Conservation (phyloP, 2,888 invertebrate species). For the Eupithecia dodoneata region DNA sequence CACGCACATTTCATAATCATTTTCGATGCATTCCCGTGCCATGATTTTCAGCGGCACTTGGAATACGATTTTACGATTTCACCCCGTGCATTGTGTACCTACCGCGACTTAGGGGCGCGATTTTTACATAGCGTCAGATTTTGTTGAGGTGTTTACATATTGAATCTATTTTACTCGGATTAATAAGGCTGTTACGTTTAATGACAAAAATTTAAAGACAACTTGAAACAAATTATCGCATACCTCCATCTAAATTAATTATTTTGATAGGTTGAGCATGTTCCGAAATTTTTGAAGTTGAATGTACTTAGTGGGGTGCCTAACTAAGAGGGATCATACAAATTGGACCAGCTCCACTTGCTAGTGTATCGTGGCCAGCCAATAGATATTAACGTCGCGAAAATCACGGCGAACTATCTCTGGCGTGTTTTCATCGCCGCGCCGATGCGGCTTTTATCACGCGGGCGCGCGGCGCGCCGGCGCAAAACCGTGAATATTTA, state of each 20-base stretch:
- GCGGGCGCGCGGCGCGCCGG: no score
- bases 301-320: not conserved
- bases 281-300: not conserved
- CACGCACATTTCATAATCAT: slow-evolving; percentile 81
- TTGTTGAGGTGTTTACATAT: not conserved
- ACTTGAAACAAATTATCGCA: not conserved
- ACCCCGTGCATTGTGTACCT: slow-evolving; percentile 39
- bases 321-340: not conserved
- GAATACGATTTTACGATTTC: slow-evolving; percentile 66
- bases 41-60: slow-evolving; percentile 80
- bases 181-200: not conserved
- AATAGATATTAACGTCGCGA: not conserved
- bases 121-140: slow-evolving; percentile 26
- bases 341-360: not conserved
- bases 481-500: not conserved
- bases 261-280: not conserved
- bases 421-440: not conserved
- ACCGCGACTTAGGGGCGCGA: slow-evolving; percentile 31
- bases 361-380: not conserved
- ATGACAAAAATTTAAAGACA: not conserved
- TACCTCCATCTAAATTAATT: not conserved
- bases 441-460: not conserved
- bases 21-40: slow-evolving; percentile 82
- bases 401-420: not conserved
- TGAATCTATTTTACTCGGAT: not conserved